phyloP scores from a whole-genome alignment of 1,140 invertebrate species.

The Octopus bimaculoides region DNA sequence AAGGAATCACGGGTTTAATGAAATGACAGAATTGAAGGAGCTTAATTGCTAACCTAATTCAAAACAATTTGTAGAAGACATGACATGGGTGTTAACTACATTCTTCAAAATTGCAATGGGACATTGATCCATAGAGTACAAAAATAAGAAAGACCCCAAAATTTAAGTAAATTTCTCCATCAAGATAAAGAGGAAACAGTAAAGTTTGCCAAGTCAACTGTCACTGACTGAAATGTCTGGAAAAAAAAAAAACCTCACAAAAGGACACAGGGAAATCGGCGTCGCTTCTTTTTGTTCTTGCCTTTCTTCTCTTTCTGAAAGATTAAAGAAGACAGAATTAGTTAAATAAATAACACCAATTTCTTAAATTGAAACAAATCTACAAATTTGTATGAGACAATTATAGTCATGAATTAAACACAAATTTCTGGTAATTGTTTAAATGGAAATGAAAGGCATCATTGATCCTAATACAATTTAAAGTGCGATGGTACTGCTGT shows the following conservation, averaged over 20 bases:
- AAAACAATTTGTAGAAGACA: too few species aligned
- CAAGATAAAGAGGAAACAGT: not conserved
- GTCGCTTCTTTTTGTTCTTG: slow-evolving; percentile 51
- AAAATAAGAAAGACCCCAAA: slow-evolving; percentile 15
- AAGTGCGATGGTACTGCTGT: too few species aligned
- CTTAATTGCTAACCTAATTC: too few species aligned
- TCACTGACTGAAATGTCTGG: not conserved
- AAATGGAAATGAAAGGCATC: too few species aligned
- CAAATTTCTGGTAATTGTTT: too few species aligned
- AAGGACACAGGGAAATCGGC: not conserved
- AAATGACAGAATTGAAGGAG: too few species aligned
- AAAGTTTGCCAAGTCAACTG: not conserved
- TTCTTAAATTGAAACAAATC: not conserved
- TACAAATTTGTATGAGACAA: too few species aligned
- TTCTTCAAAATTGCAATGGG: slow-evolving; percentile 6
- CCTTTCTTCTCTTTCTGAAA: slow-evolving; percentile 60
- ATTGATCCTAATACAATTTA: too few species aligned
- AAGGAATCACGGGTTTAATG: too few species aligned
- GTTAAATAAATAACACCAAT: not conserved
- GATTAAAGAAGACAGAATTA: slow-evolving; percentile 17
- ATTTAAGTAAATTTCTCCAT: slow-evolving; percentile 10
- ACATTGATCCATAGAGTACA: slow-evolving; percentile 4
- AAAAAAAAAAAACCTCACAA: not conserved
- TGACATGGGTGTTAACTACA: slow-evolving; percentile 6
- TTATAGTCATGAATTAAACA: too few species aligned